Base-by-base conservation (phyloP, 1,140 invertebrate genomes). In the Reticulitermes speratus region DNA sequence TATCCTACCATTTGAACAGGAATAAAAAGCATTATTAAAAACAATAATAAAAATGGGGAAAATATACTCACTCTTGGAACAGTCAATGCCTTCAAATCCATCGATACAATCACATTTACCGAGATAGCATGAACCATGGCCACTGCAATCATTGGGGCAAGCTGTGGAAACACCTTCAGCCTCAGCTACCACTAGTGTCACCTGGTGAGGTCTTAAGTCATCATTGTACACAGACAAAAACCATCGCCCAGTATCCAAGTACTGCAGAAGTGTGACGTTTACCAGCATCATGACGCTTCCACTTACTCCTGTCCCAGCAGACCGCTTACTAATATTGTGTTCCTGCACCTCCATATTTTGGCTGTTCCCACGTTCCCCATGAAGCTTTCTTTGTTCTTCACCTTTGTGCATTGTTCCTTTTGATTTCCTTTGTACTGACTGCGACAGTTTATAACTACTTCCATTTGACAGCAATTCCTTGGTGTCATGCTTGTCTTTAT, bases 171-270 rank as follows among this genome's bases (percentile, higher is more conserved):
- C 94, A 30, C 96, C 96, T 91, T 97, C 96, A 9, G 96, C 96
- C 90, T 97, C 96, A 86, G 95, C 95, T 84, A 97, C 95, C 85
- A 96, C 92, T 90, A 97, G 92, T 16, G 95, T 94, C 3, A 98
- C 95, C 88, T 94, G 95, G 90, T 98, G 95, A 32, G 96, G 93
- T 87, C 96, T 94, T 16, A 97, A 91, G 89, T 97, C 97, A 90
- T 99, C 98, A 91, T 99, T 99, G 91, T 98, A 99, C 86, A 99
- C 94, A 9, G 97, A 97, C 55, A 99, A 93, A 92, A 98, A 99
- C 98, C 98, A 99, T 86, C 96, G 94, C 12, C 98, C 98, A 23
- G 96, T 96, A 90, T 98, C 97, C 87, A 99, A 91, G 90, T 97
- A 97, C 90, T 98, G 96, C 82, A 97, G 91, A 86, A 98, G 92